Evolutionary conservation across 2,113 vertebrate species (phyloP).

Genomic region (Pongo abelii): DNA sequence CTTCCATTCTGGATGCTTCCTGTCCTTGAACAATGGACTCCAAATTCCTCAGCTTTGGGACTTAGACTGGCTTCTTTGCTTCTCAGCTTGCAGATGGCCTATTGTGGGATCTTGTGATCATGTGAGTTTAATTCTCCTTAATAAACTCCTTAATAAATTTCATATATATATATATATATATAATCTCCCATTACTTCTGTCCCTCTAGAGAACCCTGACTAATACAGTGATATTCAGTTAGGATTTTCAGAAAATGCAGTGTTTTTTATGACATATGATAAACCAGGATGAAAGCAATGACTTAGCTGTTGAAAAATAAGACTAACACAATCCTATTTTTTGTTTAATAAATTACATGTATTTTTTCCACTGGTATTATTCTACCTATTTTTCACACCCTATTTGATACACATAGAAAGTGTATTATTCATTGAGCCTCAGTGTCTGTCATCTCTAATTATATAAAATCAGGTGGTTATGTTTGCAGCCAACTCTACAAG

Average conservation of each 20-base stretch:
- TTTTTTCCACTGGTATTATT: background rate
- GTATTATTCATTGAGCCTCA: background rate
- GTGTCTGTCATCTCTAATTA: constrained; percentile 5
- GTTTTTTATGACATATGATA: background rate
- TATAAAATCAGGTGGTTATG: background rate
- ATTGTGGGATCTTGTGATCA: too few relatives aligned
- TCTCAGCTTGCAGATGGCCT: too few relatives aligned
- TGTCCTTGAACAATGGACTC: too few relatives aligned
- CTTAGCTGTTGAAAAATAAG: background rate
- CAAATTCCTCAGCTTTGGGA: too few relatives aligned
- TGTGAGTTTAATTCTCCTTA: too few relatives aligned
- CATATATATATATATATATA: too few relatives aligned
- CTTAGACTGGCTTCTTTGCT: too few relatives aligned
- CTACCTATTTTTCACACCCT: background rate
- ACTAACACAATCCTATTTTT: background rate
- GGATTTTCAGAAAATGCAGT: background rate
- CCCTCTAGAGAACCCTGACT: too few relatives aligned
- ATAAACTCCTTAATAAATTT: too few relatives aligned
- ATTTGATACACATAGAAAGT: constrained; percentile 20
- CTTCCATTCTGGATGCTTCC: too few relatives aligned
- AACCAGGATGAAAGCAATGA: background rate
- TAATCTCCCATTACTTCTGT: too few relatives aligned
- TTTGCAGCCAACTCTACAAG: background rate
- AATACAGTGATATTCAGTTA: background rate
- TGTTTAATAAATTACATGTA: background rate